phyloP scores from a whole-genome alignment of 2,113 vertebrate species.

The Carlito syrichta region DNA sequence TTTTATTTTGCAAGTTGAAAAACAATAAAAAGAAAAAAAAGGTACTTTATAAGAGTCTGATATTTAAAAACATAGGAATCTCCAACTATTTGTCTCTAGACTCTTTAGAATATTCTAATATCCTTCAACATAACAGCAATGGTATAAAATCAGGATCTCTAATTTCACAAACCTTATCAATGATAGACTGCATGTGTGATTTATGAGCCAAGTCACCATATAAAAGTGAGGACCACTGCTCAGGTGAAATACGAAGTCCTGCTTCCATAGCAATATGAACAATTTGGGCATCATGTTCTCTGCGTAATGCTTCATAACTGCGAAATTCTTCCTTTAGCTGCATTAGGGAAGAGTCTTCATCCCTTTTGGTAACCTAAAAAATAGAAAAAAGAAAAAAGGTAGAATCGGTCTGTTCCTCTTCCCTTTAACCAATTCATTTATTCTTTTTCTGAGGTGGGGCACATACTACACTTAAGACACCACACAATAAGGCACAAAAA shows the following conservation, averaged over 20 bases:
- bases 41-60: not conserved
- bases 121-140: not conserved
- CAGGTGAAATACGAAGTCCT: conserved; percentile 95
- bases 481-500: not conserved
- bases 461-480: not conserved
- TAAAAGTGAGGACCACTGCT: conserved; percentile 97
- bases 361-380: conserved; percentile 95
- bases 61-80: conserved; percentile 33
- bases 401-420: not conserved
- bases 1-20: conserved; percentile 20
- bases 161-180: conserved; percentile 93
- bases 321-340: conserved; percentile 97
- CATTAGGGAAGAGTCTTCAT: conserved; percentile 98
- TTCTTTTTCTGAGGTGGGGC: not conserved
- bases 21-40: not conserved
- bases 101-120: not conserved
- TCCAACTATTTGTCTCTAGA: not conserved
- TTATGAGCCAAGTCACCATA: conserved; percentile 98
- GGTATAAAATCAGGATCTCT: conserved; percentile 4
- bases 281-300: conserved; percentile 96
- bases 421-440: not conserved
- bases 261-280: conserved; percentile 99
- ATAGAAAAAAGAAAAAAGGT: not conserved
- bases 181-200: conserved; percentile 99
- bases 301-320: conserved; percentile 93